These are phyloP conservation scores for Syncerus caffer DNA, from an alignment of 2,797 vertebrate genomes.

Conservation along the genomic window DNA sequence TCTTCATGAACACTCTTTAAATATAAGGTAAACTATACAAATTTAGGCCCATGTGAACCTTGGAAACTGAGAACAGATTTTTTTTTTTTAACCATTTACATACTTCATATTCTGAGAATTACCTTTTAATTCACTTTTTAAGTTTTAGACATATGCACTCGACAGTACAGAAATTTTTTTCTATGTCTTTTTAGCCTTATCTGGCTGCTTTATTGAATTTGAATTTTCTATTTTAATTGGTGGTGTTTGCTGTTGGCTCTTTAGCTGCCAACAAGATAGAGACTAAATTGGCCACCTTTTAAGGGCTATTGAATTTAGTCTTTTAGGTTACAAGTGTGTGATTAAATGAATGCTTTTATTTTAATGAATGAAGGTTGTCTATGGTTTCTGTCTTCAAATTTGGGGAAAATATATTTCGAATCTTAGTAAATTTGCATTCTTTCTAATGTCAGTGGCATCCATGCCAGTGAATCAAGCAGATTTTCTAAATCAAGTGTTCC, in stretches of 20 bases:
- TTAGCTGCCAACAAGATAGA: background rate
- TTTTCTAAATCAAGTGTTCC: background rate
- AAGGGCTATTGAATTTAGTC: background rate
- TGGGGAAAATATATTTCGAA: constrained; percentile 10
- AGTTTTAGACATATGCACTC: background rate
- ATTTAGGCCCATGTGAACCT: background rate
- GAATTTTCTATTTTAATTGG: background rate
- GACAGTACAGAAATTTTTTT: background rate
- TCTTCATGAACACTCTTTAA: background rate
- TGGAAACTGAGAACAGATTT: background rate
- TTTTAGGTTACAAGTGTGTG: background rate
- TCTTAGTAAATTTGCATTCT: constrained; percentile 6
- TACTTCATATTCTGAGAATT: constrained; percentile 33
- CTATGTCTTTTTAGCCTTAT: background rate
- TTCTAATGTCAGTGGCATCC: background rate
- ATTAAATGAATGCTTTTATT: background rate
- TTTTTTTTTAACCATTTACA: constrained; percentile 8
- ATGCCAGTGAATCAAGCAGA: background rate
- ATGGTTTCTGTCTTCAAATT: constrained; percentile 35
- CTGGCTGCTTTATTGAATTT: background rate
- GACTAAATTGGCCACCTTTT: background rate
- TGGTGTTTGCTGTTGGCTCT: background rate
- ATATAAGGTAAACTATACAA: background rate
- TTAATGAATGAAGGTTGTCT: constrained; percentile 14
- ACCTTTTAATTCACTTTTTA: constrained; percentile 26